phyloP scores from a whole-genome alignment of 2,888 invertebrate species.

The Mactromeris polynyma region DNA sequence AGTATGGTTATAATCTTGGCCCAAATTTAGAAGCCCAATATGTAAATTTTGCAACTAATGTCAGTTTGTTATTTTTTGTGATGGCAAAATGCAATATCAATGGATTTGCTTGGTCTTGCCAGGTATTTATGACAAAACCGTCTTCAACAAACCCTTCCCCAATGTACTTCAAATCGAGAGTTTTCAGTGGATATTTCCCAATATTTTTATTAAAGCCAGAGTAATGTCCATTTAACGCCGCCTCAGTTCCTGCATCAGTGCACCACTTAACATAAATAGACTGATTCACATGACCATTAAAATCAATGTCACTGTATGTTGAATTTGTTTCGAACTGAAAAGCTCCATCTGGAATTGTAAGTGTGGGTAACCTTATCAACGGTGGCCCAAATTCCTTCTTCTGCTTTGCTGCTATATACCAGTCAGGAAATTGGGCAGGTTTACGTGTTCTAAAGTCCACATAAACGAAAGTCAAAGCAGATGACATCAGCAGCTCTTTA shows the following conservation, averaged over 20 bases:
- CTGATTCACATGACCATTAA: slow-evolving; percentile 67
- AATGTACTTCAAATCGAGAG: slow-evolving; percentile 56
- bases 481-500: slow-evolving; percentile 37
- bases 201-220: slow-evolving; percentile 53
- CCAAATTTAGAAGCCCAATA: slow-evolving; percentile 31
- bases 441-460: slow-evolving; percentile 63
- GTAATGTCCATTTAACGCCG: slow-evolving; percentile 60
- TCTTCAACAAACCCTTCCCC: slow-evolving; percentile 63
- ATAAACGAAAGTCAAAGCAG: slow-evolving; percentile 63
- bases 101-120: slow-evolving; percentile 55
- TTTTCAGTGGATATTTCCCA: slow-evolving; percentile 51
- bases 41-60: slow-evolving; percentile 57
- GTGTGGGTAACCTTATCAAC: slow-evolving; percentile 44
- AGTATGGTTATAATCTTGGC: slow-evolving; percentile 34
- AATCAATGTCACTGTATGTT: slow-evolving; percentile 62
- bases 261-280: slow-evolving; percentile 69
- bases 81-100: slow-evolving; percentile 56
- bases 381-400: slow-evolving; percentile 34
- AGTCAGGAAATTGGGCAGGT: slow-evolving; percentile 58
- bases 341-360: slow-evolving; percentile 41
- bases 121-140: slow-evolving; percentile 52
- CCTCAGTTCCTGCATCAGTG: slow-evolving; percentile 65
- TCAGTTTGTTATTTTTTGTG: slow-evolving; percentile 37
- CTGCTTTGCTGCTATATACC: slow-evolving; percentile 48
- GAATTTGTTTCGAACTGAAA: slow-evolving; percentile 47